Conservation (phyloP, 2,888 invertebrate species). For the Lasiommata megera region DNA sequence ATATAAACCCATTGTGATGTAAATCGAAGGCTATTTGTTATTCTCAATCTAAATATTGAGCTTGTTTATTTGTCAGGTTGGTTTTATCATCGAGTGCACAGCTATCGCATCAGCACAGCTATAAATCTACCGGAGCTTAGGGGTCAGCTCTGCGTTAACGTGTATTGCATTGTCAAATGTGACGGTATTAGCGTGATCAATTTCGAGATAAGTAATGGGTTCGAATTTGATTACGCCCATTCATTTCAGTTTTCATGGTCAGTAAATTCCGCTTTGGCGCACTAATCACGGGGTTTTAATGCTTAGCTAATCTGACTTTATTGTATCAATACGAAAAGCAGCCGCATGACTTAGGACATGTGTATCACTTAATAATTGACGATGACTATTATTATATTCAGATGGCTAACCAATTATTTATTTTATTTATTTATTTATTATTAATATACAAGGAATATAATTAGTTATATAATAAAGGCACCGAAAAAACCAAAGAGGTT, state of each 20-base stretch:
- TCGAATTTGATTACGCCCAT: constrained; percentile 24
- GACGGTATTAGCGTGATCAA: constrained; percentile 27
- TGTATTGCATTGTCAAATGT: constrained; percentile 27
- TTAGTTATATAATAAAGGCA: too few species aligned
- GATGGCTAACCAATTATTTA: constrained; percentile 56
- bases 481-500: too few species aligned
- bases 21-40: constrained; percentile 1
- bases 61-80: constrained; percentile 27
- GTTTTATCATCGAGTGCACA: constrained; percentile 24
- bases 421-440: too few species aligned
- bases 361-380: constrained; percentile 32
- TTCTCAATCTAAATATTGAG: constrained; percentile 6
- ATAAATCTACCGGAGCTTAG: constrained; percentile 29
- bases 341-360: too few species aligned
- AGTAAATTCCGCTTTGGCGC: neutral
- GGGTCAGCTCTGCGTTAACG: constrained; percentile 25
- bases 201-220: constrained; percentile 25
- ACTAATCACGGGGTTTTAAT: neutral
- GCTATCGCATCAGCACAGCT: constrained; percentile 31
- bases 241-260: constrained; percentile 9
- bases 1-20: neutral
- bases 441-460: too few species aligned
- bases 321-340: neutral
- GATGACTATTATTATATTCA: constrained; percentile 60
- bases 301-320: neutral